A percentile compares a stretch with the other conserved stretches of the same genome.
These are phyloP conservation scores for Tringa solitaria DNA, from an alignment of 2,113 vertebrate genomes.

Conservation along the genomic window DNA sequence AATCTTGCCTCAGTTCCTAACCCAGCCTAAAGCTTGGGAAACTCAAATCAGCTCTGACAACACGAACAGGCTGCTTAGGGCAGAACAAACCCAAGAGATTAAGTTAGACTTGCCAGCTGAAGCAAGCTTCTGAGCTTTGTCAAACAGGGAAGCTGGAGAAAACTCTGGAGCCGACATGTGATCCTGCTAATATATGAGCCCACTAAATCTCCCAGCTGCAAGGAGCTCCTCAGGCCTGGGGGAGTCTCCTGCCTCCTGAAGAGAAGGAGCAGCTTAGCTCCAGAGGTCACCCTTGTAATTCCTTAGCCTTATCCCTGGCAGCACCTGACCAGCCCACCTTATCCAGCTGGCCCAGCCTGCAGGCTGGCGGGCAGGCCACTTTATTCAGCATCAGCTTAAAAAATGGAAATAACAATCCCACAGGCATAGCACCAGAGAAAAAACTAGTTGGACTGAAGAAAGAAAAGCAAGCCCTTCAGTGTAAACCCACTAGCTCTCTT, in stretches of 20 bases:
- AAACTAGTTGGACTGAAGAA: background rate
- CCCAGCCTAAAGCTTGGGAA: background rate
- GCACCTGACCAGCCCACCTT: background rate
- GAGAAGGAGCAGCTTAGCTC: slow-evolving; percentile 1
- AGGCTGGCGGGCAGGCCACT: background rate
- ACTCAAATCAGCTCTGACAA: slow-evolving; percentile 13
- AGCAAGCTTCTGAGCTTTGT: background rate
- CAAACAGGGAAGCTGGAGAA: background rate
- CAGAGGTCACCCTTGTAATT: background rate
- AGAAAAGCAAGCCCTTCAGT: background rate
- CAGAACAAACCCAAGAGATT: slow-evolving; percentile 14
- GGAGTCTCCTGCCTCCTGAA: background rate
- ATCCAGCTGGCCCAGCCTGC: background rate
- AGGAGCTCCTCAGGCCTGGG: background rate
- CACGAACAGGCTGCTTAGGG: background rate
- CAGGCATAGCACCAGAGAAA: background rate
- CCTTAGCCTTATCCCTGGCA: background rate
- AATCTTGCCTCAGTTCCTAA: background rate
- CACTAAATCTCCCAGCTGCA: background rate
- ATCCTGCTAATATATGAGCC: background rate
- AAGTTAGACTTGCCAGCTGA: background rate
- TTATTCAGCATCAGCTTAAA: background rate
- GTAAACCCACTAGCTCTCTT: background rate
- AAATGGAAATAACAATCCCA: background rate
- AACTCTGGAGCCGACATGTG: background rate